Evolutionary conservation across 2,888 invertebrate genomes (phyloP), one percentile per base, ranked within the genome.

Genomic region (Amaurobius ferox): DNA sequence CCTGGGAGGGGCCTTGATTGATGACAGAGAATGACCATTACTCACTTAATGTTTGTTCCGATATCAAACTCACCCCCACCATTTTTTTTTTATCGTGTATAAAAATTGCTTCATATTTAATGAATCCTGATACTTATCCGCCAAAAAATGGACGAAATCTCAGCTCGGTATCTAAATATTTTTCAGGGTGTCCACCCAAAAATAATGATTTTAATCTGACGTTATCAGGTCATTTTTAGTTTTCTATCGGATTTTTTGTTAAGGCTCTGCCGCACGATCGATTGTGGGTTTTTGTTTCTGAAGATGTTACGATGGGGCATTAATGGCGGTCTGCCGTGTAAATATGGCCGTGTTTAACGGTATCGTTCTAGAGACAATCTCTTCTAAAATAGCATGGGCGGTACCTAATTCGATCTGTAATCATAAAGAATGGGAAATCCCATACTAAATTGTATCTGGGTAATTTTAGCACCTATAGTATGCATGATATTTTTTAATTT

Each of bases 1-100:
- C 72, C 35, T 28, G 85, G 85, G 85, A 73, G 85, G 78, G 64
- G 79, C 62, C 23, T 30, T 79, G 85, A 78, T 86, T 86, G 85
- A 86, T 86, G 79, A 77, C 71, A 30, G 29, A 64, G 66, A 73
- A 78, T 79, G 78, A 67, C 85, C 78, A 79, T 86, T 86, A 86
- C 67, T 86, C 72, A 85, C 71, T 78, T 85, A 85, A 85, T 85
- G 83, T 85, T 85, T 85, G 78, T 85, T 78, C 67, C 83, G 62
- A 85, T 85, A 78, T 55, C 55, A 55, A 55, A n/a, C 55, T 55
- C n/a, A 29, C 32, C 64, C 68, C 64, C 23, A 32, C 67, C 35
- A 40, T 39, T 23, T 48, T 29, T 72, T 39, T 55, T 35, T 48
- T 28, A 66, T 39, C 73, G 55, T 73, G 79, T 73, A 66, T 77